These are phyloP conservation scores for Chymomyza fuscimana DNA, from an alignment of 2,888 invertebrate species.

Conservation along the genomic window DNA sequence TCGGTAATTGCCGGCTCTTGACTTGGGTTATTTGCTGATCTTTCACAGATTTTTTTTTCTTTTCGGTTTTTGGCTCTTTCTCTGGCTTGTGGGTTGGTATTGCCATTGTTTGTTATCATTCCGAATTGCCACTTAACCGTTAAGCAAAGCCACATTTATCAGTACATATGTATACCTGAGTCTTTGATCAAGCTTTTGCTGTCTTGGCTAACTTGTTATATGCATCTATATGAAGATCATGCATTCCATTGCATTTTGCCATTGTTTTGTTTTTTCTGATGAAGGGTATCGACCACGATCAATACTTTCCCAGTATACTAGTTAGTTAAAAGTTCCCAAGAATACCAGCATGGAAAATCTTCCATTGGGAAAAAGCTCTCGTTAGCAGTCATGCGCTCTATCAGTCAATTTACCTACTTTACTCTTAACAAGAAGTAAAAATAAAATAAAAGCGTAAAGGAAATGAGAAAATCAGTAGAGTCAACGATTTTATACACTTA, in stretches of 20 bases:
- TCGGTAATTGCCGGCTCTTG: slow-evolving; percentile 67
- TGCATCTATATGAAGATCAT: neutral
- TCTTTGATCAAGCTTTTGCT: neutral
- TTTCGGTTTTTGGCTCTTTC: slow-evolving; percentile 26
- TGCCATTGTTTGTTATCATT: slow-evolving; percentile 61
- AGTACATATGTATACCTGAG: neutral
- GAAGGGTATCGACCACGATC: neutral
- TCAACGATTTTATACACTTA: too few relatives aligned
- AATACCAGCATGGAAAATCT: slow-evolving; percentile 2
- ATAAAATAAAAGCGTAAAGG: neutral
- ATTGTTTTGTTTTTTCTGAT: neutral
- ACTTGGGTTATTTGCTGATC: slow-evolving; percentile 59
- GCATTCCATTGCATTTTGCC: neutral
- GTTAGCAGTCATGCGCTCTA: slow-evolving; percentile 49
- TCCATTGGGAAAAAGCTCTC: slow-evolving; percentile 44
- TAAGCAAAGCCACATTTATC: slow-evolving; percentile 59
- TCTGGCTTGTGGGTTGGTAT: slow-evolving; percentile 15
- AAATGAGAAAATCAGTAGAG: too few relatives aligned
- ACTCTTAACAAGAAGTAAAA: too few relatives aligned
- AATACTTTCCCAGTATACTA: neutral
- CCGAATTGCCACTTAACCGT: slow-evolving; percentile 64
- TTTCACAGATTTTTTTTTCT: slow-evolving; percentile 60
- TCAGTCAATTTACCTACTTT: slow-evolving; percentile 45
- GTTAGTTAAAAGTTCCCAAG: neutral
- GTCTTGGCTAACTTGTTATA: neutral